Evolutionary conservation across 2,113 vertebrate genomes (phyloP), one percentile per base, ranked within the genome.

Genomic region (Neopipo cinnamomea): DNA sequence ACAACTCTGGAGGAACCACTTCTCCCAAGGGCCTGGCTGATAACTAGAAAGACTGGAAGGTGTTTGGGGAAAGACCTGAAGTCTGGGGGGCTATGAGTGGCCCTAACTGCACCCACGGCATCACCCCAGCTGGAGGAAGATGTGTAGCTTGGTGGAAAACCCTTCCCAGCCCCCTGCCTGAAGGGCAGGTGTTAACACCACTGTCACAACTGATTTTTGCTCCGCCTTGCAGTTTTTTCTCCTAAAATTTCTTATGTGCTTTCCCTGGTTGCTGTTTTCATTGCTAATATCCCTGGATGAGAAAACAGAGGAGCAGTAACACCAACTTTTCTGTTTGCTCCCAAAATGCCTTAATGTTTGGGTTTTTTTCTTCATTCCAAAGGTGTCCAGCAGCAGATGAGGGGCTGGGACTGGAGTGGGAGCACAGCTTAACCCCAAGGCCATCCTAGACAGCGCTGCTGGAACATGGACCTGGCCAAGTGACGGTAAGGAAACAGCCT

Each of bases 381-480:
- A 96, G 95, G 88, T 93, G 63, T 16, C 67, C 35, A 47, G 46
- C 41, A 59, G 46, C 50, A 59, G 55, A 8, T 83, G 72, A 96
- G 73, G 41, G 10, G 33, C 82, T 78, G 87, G 63, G 23, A 37
- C 22, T 11, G 52, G 31, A 55, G 53, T 9, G 3, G 47, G 61
- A 92, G 49, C 56, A 11, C 12, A 1, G 70, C 42, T 78, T 82
- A 23, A 58, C 5, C 1, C 35, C 4, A 0, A 61, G 42, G 5
- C 20, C 25, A 5, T 79, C 80, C 35, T 3, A 18, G 46, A 12
- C n/a, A 31, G 21, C 0, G 0, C 62, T 27, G 24, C 67, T 75
- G 3, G 47, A 63, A 37, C 0, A 2, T 12, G 71, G 65, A 52
- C 12, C 37, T 1, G 0, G 9, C 33, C 18, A 1, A 49, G 66